phyloP scores from a whole-genome alignment of 1,140 invertebrate genomes.

The Adelges cooleyi region DNA sequence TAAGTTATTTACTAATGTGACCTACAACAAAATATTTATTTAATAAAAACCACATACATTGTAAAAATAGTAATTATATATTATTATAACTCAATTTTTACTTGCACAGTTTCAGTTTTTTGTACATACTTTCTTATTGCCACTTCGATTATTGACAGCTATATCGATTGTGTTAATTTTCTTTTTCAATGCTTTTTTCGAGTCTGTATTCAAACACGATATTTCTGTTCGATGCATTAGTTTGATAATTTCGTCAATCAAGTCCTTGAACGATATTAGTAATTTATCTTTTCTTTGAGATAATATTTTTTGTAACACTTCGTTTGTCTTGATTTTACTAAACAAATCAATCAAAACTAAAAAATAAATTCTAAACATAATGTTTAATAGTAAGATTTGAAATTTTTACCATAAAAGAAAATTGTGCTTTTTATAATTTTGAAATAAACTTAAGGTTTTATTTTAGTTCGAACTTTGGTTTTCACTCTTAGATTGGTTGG shows the following conservation, averaged over 20 bases:
- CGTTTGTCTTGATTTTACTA: constrained; percentile 48
- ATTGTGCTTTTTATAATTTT: no score
- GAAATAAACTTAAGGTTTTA: no score
- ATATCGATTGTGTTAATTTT: constrained; percentile 70
- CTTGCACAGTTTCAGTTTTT: no score
- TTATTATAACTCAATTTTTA: no score
- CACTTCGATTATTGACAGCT: constrained; percentile 58
- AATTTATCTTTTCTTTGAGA: constrained; percentile 30
- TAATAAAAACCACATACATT: not conserved
- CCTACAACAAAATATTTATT: constrained; percentile 44
- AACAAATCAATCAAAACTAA: constrained; percentile 31
- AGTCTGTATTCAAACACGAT: constrained; percentile 43
- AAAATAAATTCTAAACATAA: not conserved
- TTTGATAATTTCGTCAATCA: constrained; percentile 53
- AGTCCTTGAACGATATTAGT: constrained; percentile 55
- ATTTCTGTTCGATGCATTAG: constrained; percentile 67
- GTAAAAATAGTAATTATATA: not conserved
- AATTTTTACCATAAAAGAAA: no score
- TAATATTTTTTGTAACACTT: constrained; percentile 39
- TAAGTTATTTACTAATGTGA: constrained; percentile 76
- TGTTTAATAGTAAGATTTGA: no score
- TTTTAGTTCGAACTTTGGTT: no score
- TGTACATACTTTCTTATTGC: constrained; percentile 82
- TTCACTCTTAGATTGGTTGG: no score
- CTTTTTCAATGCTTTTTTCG: constrained; percentile 37